A percentile compares a stretch with the other conserved stretches of the same genome.
Conservation (phyloP, 2,113 vertebrate species). For the Gracilinanus agilis region DNA sequence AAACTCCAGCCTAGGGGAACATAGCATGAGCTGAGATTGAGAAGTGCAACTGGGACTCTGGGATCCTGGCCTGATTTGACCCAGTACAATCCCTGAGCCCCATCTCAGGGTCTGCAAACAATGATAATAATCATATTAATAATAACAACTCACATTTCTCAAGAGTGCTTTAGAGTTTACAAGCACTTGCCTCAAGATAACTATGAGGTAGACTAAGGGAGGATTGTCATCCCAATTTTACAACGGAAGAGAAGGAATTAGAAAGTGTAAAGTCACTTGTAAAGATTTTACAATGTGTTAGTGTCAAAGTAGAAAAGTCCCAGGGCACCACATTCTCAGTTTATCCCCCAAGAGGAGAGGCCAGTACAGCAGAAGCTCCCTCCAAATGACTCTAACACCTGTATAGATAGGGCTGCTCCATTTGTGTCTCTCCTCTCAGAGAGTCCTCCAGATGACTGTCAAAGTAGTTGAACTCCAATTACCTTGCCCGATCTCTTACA, state of each 20-base stretch:
- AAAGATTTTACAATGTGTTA: background rate
- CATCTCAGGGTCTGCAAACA: background rate
- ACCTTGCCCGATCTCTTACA: background rate
- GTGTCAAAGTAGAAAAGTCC: background rate
- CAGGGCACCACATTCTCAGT: background rate
- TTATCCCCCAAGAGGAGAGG: background rate
- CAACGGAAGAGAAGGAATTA: background rate
- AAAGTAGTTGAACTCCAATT: background rate
- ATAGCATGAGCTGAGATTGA: background rate
- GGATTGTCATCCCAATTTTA: background rate
- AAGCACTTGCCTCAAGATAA: background rate
- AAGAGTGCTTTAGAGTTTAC: background rate
- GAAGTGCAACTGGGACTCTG: background rate
- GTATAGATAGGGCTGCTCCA: background rate
- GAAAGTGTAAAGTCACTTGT: background rate
- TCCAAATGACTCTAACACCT: background rate
- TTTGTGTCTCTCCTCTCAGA: background rate
- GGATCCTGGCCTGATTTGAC: background rate
- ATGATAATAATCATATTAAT: background rate
- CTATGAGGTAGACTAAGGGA: background rate
- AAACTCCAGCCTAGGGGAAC: background rate
- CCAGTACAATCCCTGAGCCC: background rate
- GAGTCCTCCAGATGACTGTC: background rate
- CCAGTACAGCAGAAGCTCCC: background rate
- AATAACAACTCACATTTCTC: background rate